phyloP scores from a whole-genome alignment of 2,888 invertebrate species.

The Eurois occulta region DNA sequence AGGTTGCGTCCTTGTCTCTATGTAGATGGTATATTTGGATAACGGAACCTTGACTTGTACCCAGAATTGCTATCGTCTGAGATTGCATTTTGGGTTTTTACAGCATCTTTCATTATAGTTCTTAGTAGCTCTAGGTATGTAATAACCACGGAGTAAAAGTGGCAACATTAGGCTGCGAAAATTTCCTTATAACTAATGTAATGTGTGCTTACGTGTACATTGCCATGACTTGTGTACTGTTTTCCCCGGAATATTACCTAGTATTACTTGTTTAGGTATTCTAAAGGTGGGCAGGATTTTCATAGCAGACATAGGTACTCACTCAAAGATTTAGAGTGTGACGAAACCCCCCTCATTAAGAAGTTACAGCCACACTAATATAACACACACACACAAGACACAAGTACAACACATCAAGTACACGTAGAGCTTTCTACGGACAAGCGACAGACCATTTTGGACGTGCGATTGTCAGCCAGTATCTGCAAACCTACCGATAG shows the following conservation, averaged over 20 bases:
- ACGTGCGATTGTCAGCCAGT: not conserved
- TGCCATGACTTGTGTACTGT: no score
- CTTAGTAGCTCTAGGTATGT: not conserved
- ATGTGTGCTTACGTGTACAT: not conserved
- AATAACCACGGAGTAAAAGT: not conserved
- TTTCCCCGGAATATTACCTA: not conserved
- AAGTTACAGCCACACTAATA: not conserved
- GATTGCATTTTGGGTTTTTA: slow-evolving; percentile 34
- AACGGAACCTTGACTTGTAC: slow-evolving; percentile 38
- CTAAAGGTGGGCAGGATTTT: not conserved
- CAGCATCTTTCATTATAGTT: not conserved
- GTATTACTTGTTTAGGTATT: not conserved
- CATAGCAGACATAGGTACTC: not conserved
- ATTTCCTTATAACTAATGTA: not conserved
- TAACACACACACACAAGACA: no score
- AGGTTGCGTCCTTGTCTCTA: slow-evolving; percentile 26
- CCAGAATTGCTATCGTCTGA: not conserved
- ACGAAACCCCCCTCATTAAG: not conserved
- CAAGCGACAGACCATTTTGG: not conserved
- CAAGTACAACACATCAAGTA: no score
- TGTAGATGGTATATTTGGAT: slow-evolving; percentile 6
- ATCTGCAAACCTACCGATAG: not conserved
- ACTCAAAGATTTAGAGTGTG: not conserved
- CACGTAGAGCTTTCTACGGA: not conserved
- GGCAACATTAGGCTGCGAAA: not conserved